Evolutionary conservation across 2,113 vertebrate genomes (phyloP), one percentile per base, ranked within the genome.

Genomic region (Eira barbara): DNA sequence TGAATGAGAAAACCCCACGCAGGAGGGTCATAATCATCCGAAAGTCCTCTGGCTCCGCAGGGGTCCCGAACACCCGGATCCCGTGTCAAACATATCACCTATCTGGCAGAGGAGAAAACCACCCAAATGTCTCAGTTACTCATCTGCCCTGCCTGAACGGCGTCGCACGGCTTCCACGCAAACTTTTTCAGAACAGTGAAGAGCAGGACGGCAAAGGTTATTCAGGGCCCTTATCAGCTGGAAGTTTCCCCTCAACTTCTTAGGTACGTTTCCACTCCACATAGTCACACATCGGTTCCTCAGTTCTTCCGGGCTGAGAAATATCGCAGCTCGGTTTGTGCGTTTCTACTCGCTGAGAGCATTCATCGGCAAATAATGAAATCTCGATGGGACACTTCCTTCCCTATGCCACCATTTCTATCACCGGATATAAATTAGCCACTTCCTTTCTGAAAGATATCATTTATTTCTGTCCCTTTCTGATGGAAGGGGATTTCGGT

Each of bases 371-470:
- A 93, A 91, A 93, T 78, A 55, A 49, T 47, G 59, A 94, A 92
- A 73, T 34, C 45, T 45, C 79, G 67, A 79, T 18, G 42, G 39
- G 81, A 42, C n/a, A 15, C 15, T 95, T 98, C 94, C 95, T 98
- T 93, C 91, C 84, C 20, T 42, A 2, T 49, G 95, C 84, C 71
- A 80, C 89, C 95, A 87, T 52, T 92, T 94, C 92, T 85, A 71
- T 91, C 94, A 86, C 86, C 25, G 69, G 95, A 96, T 61, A 89
- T 82, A 63, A 91, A 96, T 79, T 74, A 91, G 86, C 47, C 27
- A 91, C 88, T 98, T 96, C 96, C 97, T 93, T 96, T 92, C 52
- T 89, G 29, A 87, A 92, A 97, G 74, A 95, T 20, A 65, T 10
- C 39, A 74, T 91, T 86, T 96, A 82, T 55, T 96, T 88, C 92